Evolutionary conservation across 2,797 vertebrate species (phyloP).

Genomic region (Valencia hispanica): DNA sequence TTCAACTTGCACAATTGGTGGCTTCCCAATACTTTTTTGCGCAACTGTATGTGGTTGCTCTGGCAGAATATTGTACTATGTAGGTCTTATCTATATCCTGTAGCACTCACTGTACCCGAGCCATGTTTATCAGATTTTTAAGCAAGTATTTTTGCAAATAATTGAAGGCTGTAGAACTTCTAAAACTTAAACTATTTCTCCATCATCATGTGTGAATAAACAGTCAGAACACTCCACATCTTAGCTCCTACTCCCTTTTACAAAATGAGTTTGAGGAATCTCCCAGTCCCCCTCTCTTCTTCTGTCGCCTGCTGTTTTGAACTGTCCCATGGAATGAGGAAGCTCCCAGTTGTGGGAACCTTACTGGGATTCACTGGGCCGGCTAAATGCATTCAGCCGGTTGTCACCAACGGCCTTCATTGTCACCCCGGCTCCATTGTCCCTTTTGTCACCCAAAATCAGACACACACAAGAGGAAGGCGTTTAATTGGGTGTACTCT

Average conservation of each 20-base stretch:
- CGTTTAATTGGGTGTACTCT: slow-evolving; percentile 82
- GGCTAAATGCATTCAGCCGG: slow-evolving; percentile 69
- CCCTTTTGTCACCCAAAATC: slow-evolving; percentile 76
- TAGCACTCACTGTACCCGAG: neutral
- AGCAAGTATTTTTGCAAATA: neutral
- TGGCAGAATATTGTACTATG: slow-evolving; percentile 5
- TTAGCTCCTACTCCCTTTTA: slow-evolving; percentile 7
- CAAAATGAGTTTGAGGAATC: slow-evolving; percentile 21
- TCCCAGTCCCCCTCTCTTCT: slow-evolving; percentile 9
- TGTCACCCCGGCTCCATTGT: slow-evolving; percentile 72
- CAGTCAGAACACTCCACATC: neutral
- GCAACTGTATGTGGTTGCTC: slow-evolving; percentile 19
- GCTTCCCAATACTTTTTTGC: too few relatives aligned
- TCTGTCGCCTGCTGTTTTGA: slow-evolving; percentile 43
- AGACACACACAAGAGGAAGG: slow-evolving; percentile 81
- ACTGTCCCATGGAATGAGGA: slow-evolving; percentile 60
- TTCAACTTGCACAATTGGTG: too few relatives aligned
- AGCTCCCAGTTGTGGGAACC: slow-evolving; percentile 77
- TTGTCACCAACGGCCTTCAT: slow-evolving; percentile 76
- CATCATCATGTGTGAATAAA: neutral
- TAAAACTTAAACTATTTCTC: neutral
- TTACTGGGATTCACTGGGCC: slow-evolving; percentile 72
- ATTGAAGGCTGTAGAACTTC: neutral
- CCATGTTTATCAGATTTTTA: neutral
- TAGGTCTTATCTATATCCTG: slow-evolving; percentile 9